Evolutionary conservation across 1,140 invertebrate species (phyloP), one percentile per base, ranked within the genome.

Genomic region (Luehdorfia chinensis): DNA sequence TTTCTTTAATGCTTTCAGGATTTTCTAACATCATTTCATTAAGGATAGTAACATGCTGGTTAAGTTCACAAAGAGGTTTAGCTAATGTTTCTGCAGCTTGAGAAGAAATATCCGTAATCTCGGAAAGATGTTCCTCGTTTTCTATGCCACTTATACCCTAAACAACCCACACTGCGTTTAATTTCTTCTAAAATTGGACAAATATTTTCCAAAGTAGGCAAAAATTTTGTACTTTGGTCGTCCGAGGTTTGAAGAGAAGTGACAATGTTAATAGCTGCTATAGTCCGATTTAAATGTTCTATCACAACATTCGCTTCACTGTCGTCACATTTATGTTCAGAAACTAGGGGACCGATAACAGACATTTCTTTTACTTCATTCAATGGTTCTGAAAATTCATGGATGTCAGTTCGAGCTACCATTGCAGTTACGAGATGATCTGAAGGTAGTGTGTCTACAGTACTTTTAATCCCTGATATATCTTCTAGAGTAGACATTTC

Each of bases 401-500:
- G 60, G 11, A 52, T 37, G 6, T 46, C 41, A 19, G 48, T 55
- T 53, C 71, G 56, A 47, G 55, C 52, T 6, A 60, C 49, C n/a
- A 51, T 45, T 16, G 72, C 67, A 21, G 65, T 33, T 11, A 69
- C 43, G 16, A 74, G 65, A 18, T 55, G 47, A 47, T 84, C 76
- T 21, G 50, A 53, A 12, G 86, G 80, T 23, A 76, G 41, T 25
- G 70, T 66, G 16, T 86, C 89, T 9, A 89, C 89, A 9, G 67
- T 75, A 2, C 89, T 88, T 75, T 90, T 90, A 11, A 90, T 77
- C 7, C 76, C 81, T 4, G 90, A 90, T 47, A 90, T 76, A 68
- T 90, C 89, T 55, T 90, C 89, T 45, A 90, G 67, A 7, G 89
- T 90, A 2, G 89, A 87, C 56, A 88, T 62, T 12, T 87, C 80